These are phyloP conservation scores for Lasioglossum lativentre DNA, from an alignment of 2,888 invertebrate genomes.

Conservation along the genomic window DNA sequence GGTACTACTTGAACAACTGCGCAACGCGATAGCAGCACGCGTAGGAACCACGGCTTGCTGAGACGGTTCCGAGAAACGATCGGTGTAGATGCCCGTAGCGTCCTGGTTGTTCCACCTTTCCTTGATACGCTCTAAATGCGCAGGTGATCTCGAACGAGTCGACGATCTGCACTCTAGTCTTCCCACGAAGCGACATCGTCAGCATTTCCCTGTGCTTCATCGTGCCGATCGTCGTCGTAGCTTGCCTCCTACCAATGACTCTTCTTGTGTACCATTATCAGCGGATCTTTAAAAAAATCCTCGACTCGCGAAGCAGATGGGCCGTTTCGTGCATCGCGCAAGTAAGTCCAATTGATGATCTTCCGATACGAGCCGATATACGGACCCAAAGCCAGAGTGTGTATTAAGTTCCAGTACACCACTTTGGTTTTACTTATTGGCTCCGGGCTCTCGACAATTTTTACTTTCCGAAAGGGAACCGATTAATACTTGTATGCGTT, in stretches of 20 bases:
- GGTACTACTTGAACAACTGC: conserved; percentile 67
- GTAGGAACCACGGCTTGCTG: not conserved
- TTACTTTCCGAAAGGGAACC: not conserved
- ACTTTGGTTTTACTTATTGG: not conserved
- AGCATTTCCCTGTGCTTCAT: conserved; percentile 86
- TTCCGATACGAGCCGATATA: not conserved
- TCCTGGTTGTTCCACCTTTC: not conserved
- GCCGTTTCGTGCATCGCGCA: conserved; percentile 85
- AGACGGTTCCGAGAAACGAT: not conserved
- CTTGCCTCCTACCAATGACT: conserved; percentile 86
- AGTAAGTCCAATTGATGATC: conserved; percentile 64
- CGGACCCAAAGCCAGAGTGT: not conserved
- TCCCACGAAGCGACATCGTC: conserved; percentile 85
- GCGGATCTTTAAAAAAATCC: conserved; percentile 86
- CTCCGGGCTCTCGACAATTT: not conserved
- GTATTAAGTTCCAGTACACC: not conserved
- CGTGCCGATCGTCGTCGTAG: conserved; percentile 85
- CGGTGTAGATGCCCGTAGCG: not conserved
- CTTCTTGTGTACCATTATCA: conserved; percentile 86
- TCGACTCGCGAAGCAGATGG: conserved; percentile 86
- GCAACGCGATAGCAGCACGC: not conserved
- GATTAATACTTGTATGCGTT: not conserved
- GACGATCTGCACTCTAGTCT: conserved; percentile 86
- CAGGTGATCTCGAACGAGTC: conserved; percentile 70
- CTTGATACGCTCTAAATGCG: conserved; percentile 25